Conservation (phyloP, 2,888 invertebrate genomes). For the Dynastes hyllus region DNA sequence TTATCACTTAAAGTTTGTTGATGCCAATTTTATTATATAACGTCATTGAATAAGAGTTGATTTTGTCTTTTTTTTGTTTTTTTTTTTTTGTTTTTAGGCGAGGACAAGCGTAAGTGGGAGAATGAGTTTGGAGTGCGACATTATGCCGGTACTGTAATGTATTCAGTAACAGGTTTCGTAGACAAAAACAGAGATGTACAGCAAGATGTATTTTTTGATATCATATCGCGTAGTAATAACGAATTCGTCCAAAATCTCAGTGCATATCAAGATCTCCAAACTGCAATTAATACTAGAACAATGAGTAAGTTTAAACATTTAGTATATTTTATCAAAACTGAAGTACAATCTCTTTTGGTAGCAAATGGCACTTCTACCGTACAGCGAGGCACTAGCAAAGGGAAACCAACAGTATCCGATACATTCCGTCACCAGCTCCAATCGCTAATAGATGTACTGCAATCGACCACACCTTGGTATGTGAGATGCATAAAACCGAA, state of each 20-base stretch:
- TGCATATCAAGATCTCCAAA: constrained; percentile 75
- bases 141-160: constrained; percentile 92
- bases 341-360: constrained; percentile 7
- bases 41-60: too few relatives aligned
- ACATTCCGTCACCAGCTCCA: constrained; percentile 91
- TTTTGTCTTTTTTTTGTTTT: neutral
- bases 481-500: constrained; percentile 96
- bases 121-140: constrained; percentile 92
- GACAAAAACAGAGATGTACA: constrained; percentile 95
- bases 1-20: too few relatives aligned
- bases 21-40: too few relatives aligned
- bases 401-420: constrained; percentile 91
- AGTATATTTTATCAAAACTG: neutral
- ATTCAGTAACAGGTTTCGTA: constrained; percentile 87
- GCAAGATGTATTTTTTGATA: constrained; percentile 94
- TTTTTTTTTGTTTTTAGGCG: constrained; percentile 69
- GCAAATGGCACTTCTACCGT: constrained; percentile 73
- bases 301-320: constrained; percentile 52
- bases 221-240: constrained; percentile 87
- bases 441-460: constrained; percentile 90
- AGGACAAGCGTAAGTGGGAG: constrained; percentile 91
- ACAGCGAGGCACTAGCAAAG: constrained; percentile 90
- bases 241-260: constrained; percentile 86
- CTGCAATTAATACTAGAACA: constrained; percentile 53
- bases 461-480: constrained; percentile 93